Evolutionary conservation across 2,797 vertebrate species (phyloP).

Genomic region (Triplophysa yarkandensis): DNA sequence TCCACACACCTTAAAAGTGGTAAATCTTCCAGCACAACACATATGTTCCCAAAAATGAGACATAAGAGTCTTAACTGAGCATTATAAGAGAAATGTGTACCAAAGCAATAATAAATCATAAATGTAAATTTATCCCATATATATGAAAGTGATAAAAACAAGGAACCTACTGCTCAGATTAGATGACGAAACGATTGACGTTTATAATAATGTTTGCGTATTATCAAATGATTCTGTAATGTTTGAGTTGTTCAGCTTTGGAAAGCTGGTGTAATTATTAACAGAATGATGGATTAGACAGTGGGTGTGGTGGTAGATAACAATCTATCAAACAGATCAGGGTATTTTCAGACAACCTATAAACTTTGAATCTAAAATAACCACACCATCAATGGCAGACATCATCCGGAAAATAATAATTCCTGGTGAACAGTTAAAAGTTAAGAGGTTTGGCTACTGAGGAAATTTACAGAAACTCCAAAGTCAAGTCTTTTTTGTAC

Average conservation of each 20-base stretch:
- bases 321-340: constrained; percentile 2
- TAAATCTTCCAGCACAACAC: too few relatives aligned
- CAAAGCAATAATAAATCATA: background rate
- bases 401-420: background rate
- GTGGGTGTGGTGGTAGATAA: constrained; percentile 31
- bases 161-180: background rate
- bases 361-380: background rate
- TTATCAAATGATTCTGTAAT: constrained; percentile 3
- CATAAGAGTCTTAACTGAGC: background rate
- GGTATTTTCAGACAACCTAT: background rate
- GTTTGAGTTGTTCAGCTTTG: constrained; percentile 20
- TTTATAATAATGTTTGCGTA: constrained; percentile 4
- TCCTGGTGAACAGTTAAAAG: background rate
- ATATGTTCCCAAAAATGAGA: too few relatives aligned
- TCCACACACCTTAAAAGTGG: background rate
- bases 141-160: background rate
- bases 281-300: constrained; percentile 25
- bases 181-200: background rate
- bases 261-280: constrained; percentile 39
- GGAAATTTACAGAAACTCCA: background rate
- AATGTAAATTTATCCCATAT: background rate
- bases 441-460: background rate
- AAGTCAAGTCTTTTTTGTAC: background rate
- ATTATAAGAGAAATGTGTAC: background rate
- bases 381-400: background rate